Evolutionary conservation across 2,797 vertebrate species (phyloP).

Genomic region (Clarias pachynema): DNA sequence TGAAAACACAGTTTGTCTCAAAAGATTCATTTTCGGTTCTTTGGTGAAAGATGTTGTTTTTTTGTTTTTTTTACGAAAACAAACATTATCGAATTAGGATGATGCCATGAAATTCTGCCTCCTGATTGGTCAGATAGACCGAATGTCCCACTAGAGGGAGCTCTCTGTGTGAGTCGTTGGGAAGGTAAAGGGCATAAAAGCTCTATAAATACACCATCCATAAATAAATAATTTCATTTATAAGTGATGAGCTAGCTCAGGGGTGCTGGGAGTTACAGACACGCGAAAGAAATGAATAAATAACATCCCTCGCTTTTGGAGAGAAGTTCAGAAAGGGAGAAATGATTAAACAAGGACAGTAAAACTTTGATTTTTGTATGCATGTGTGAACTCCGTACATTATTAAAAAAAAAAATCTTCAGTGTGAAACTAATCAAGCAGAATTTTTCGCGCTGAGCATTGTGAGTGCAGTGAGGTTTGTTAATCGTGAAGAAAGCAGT

Average conservation of each 20-base stretch:
- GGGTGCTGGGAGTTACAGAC: slow-evolving; percentile 35
- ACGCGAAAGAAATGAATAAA: slow-evolving; percentile 73
- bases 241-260: slow-evolving; percentile 5
- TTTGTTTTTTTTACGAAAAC: not conserved
- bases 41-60: not conserved
- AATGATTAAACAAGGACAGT: not conserved
- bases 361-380: too few species aligned
- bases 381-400: too few species aligned
- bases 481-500: not conserved
- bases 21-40: not conserved
- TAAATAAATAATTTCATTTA: slow-evolving; percentile 13
- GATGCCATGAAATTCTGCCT: not conserved
- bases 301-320: slow-evolving; percentile 66
- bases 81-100: too few species aligned
- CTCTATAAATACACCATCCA: not conserved
- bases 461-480: not conserved
- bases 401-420: not conserved
- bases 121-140: not conserved
- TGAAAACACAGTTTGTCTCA: not conserved
- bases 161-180: not conserved
- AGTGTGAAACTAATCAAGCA: not conserved
- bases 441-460: not conserved
- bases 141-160: not conserved
- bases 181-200: not conserved
- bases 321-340: not conserved